A percentile compares a stretch with the other conserved stretches of the same genome.
phyloP scores from a whole-genome alignment of 2,888 invertebrate genomes.

The Miltochrista miniata region DNA sequence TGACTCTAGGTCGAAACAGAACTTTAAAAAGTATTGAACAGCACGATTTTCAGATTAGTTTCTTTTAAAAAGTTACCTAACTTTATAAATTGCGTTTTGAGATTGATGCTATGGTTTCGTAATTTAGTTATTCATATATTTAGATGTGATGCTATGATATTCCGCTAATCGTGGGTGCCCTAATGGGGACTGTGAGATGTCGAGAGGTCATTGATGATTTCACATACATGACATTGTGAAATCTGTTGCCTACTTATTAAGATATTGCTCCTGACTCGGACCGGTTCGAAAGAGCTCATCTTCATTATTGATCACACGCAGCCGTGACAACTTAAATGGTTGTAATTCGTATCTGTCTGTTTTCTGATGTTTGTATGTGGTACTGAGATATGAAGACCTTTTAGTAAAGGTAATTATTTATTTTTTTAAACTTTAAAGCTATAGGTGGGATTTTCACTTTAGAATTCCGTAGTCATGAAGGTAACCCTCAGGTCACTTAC shows the following conservation, averaged over 20 bases:
- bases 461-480: neutral
- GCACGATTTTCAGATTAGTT: constrained; percentile 41
- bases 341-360: neutral
- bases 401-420: too few species aligned
- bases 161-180: constrained; percentile 40
- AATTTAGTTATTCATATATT: constrained; percentile 13
- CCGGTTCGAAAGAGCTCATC: constrained; percentile 3
- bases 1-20: constrained; percentile 35
- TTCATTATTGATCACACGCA: constrained; percentile 7
- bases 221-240: constrained; percentile 44
- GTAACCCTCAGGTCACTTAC: too few species aligned
- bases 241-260: constrained; percentile 41
- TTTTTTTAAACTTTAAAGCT: too few species aligned
- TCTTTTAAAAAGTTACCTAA: constrained; percentile 33
- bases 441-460: too few species aligned
- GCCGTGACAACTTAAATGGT: neutral
- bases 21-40: constrained; percentile 38
- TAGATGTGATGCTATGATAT: constrained; percentile 19
- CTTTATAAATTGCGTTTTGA: constrained; percentile 21
- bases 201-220: constrained; percentile 50
- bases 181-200: constrained; percentile 37
- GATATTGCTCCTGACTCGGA: constrained; percentile 13
- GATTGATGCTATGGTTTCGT: constrained; percentile 8
- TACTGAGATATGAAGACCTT: neutral
- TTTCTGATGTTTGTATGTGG: neutral